Evolutionary conservation across 2,113 vertebrate species (phyloP), one percentile per base, ranked within the genome.

Genomic region (Pheucticus melanocephalus): DNA sequence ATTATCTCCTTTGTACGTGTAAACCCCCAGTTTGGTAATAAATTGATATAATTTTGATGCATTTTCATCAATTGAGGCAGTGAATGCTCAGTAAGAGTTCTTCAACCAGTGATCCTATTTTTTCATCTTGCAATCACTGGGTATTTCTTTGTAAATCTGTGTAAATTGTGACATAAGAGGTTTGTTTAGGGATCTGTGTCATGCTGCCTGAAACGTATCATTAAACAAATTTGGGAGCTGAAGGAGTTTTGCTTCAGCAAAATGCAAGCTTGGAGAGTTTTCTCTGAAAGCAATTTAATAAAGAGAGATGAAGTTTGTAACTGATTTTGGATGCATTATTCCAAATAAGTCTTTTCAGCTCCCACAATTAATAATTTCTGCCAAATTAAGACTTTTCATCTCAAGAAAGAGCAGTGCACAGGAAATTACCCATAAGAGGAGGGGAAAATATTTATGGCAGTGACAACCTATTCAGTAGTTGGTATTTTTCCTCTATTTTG

Each of bases 211-310:
- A 76, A 94, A 90, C 64, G 15, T 92, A 22, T 90, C 91, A 90
- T 88, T 93, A 93, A 82, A 86, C 79, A 79, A 90, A 93, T 92
- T 88, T 47, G 23, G 73, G n/a, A 85, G 94, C 90, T 91, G 59
- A 48, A 96, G 70, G 19, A 69, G 82, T 87, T 90, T 88, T 77
- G 59, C 42, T 65, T 80, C 30, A 75, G 68, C n/a, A 77, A 50
- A 86, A 85, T 50, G 42, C 57, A 30, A 69, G 31, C 42, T 65
- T 35, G 15, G 71, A 85, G 80, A n/a, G 66, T 65, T 90, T 76
- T 44, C 76, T 86, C 71, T 92, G 70, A 70, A 73, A 83, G 71
- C 80, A 50, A 51, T 82, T 93, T 42, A 47, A 70, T 77, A 54
- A 24, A 25, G 39, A 82, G 70, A 69, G 70, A 79, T 79, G 28